Percentiles rank a stretch among this genome's conserved stretches.
These are phyloP conservation scores for Drosophila prolongata DNA, from an alignment of 2,888 invertebrate genomes.

Conservation along the genomic window DNA sequence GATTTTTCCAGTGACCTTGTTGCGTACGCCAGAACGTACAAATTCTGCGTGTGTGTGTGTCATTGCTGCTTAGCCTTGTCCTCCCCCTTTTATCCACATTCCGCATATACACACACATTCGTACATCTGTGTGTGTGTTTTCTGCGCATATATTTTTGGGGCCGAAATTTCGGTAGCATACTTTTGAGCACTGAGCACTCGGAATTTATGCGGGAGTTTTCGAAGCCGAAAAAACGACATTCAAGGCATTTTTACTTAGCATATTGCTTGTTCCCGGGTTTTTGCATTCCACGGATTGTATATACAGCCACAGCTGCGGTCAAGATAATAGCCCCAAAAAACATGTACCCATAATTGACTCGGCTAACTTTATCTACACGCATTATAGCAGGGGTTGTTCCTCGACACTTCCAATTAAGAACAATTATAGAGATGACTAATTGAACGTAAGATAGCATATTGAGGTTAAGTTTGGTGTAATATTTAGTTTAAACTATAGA, in stretches of 20 bases:
- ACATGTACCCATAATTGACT: slow-evolving; percentile 19
- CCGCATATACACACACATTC: slow-evolving; percentile 14
- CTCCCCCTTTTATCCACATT: slow-evolving; percentile 45
- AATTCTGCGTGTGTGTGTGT: slow-evolving; percentile 39
- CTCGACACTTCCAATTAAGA: slow-evolving; percentile 3
- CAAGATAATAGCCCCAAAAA: slow-evolving; percentile 11
- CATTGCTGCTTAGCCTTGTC: slow-evolving; percentile 61
- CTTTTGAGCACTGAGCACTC: slow-evolving; percentile 54
- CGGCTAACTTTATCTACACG: neutral
- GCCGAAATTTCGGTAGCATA: slow-evolving; percentile 57
- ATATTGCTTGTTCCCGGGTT: slow-evolving; percentile 37
- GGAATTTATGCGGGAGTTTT: slow-evolving; percentile 38
- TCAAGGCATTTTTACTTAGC: slow-evolving; percentile 40
- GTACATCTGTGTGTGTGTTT: slow-evolving; percentile 1
- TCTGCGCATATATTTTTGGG: slow-evolving; percentile 31
- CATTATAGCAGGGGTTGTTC: slow-evolving; percentile 4
- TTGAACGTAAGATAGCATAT: neutral
- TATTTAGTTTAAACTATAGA: too few relatives aligned
- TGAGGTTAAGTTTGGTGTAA: neutral
- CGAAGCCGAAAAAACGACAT: slow-evolving; percentile 7
- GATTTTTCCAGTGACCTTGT: slow-evolving; percentile 85
- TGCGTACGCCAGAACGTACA: slow-evolving; percentile 77
- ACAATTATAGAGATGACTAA: slow-evolving; percentile 3
- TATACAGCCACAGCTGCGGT: slow-evolving; percentile 14
- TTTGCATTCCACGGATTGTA: slow-evolving; percentile 16